Conservation (phyloP, 2,797 vertebrate genomes). For the Amblyopsis hoosieri region DNA sequence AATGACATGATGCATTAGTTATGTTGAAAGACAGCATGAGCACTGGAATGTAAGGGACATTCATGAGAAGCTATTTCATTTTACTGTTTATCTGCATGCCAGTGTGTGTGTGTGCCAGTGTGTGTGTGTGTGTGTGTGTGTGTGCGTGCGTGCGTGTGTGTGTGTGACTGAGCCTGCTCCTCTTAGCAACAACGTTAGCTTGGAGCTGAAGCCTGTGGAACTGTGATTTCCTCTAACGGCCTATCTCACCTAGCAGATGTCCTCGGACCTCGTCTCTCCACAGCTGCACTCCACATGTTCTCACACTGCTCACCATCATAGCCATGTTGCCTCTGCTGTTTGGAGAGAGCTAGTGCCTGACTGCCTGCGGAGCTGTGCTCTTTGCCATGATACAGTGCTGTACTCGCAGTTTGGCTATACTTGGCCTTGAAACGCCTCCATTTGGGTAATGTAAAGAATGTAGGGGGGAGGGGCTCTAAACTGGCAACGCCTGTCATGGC, state of each 20-base stretch:
- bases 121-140: neutral
- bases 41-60: constrained; percentile 2
- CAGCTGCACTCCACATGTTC: constrained; percentile 81
- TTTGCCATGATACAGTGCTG: constrained; percentile 22
- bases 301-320: constrained; percentile 52
- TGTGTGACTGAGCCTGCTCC: constrained; percentile 17
- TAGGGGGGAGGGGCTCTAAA: constrained; percentile 54
- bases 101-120: constrained; percentile 20
- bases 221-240: constrained; percentile 60
- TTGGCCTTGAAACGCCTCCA: constrained; percentile 64
- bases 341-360: constrained; percentile 46
- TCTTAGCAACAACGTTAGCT: constrained; percentile 45
- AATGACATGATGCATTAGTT: neutral
- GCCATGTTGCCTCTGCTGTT: constrained; percentile 42
- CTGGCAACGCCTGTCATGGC: constrained; percentile 63
- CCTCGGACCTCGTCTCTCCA: constrained; percentile 49
- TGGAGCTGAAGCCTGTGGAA: constrained; percentile 49
- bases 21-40: neutral
- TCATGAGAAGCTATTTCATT: constrained; percentile 23
- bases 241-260: constrained; percentile 72
- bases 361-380: too few species aligned
- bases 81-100: constrained; percentile 16
- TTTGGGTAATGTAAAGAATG: constrained; percentile 68
- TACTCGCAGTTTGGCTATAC: constrained; percentile 45
- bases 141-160: neutral